These are phyloP conservation scores for Lepus timidus DNA, from an alignment of 2,113 vertebrate genomes.

Conservation along the genomic window DNA sequence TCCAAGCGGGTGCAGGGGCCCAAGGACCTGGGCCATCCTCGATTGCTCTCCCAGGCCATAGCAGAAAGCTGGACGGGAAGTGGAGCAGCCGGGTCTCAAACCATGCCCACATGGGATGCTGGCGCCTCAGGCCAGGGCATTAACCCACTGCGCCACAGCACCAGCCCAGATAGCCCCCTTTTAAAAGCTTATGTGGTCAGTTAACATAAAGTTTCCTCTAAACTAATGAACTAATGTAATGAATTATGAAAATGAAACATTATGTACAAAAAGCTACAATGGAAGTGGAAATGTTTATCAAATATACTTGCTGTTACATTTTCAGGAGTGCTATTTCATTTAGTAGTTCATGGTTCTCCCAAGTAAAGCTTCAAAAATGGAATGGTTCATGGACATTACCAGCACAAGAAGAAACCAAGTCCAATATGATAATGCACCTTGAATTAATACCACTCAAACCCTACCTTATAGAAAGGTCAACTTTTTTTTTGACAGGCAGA, in stretches of 20 bases:
- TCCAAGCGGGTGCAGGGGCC: too few relatives aligned
- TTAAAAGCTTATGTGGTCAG: neutral
- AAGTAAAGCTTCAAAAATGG: neutral
- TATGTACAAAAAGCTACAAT: neutral
- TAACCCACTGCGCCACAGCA: too few relatives aligned
- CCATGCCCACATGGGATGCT: too few relatives aligned
- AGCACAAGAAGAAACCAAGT: neutral
- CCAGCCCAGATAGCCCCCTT: neutral
- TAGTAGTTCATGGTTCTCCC: neutral
- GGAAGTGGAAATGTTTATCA: neutral
- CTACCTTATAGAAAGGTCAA: neutral
- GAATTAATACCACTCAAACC: neutral
- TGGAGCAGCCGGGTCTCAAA: too few relatives aligned
- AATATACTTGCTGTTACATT: neutral
- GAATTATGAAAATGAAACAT: neutral
- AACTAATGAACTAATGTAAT: neutral
- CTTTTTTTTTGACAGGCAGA: too few relatives aligned
- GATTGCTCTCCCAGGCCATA: too few relatives aligned
- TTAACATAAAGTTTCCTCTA: neutral
- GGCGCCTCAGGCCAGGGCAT: too few relatives aligned
- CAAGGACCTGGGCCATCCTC: too few relatives aligned
- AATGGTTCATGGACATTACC: neutral
- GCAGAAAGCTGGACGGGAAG: too few relatives aligned
- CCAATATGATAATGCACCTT: neutral
- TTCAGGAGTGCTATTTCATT: neutral